A percentile compares a stretch with the other conserved stretches of the same genome.
Evolutionary conservation across 2,113 vertebrate genomes (phyloP).

Genomic region (Todiramphus saurophagus): DNA sequence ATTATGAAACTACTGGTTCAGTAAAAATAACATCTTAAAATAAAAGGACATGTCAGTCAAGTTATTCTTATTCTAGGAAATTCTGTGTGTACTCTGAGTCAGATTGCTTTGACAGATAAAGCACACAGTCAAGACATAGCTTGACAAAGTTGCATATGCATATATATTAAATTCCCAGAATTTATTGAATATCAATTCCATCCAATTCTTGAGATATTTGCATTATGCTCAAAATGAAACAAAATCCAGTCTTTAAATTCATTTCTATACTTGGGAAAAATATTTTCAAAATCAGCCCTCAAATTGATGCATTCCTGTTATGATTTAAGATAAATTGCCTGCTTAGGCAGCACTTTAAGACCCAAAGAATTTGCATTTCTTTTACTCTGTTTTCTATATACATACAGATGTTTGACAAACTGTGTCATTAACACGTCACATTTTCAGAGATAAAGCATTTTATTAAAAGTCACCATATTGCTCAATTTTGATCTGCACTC

Average conservation of each 20-base stretch:
- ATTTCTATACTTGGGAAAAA: not conserved
- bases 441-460: not conserved
- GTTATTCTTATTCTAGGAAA: slow-evolving; percentile 33
- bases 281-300: not conserved
- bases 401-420: not conserved
- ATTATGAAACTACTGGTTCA: slow-evolving; percentile 15
- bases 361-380: not conserved
- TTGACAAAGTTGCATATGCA: not conserved
- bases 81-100: slow-evolving; percentile 27
- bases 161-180: not conserved
- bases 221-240: not conserved
- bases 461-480: not conserved
- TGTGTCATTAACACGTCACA: not conserved
- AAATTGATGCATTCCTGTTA: not conserved
- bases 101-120: slow-evolving; percentile 36
- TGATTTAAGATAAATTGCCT: not conserved
- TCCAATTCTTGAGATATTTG: not conserved
- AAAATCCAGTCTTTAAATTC: not conserved
- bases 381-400: not conserved
- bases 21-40: slow-evolving; percentile 41
- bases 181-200: not conserved
- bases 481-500: not conserved
- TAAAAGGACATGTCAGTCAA: slow-evolving; percentile 45
- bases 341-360: not conserved
- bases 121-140: not conserved